Base-by-base conservation (phyloP, 2,797 vertebrate genomes). In the Otus scops region DNA sequence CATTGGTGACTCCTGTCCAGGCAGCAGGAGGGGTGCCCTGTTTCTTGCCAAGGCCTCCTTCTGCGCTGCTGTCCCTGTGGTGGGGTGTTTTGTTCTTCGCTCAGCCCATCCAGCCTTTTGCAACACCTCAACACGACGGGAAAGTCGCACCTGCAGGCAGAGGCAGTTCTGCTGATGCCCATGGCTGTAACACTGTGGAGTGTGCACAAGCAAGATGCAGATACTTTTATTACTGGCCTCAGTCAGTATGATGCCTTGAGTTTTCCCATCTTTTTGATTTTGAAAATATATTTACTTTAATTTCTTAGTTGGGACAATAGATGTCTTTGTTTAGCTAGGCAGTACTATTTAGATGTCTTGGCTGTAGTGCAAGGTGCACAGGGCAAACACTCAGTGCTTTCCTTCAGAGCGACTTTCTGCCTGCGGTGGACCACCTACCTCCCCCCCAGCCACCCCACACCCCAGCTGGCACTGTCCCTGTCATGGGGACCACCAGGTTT, bases 21-120 rank as follows among this genome's bases (percentile, higher is more conserved):
- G n/a, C n/a, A 75, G 24, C 39, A 22, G 5, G 1, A 4, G 4
- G 22, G 5, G 4, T 83, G n/a, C 36, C 14, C 7, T 36, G 10
- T 45, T 74, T 77, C 71, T 36, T 14, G 27, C n/a, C 3, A 3
- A 78, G 36, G 27, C 3, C 14, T 73, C 11, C 30, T 57, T 10
- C 21, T 24, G 13, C 1, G 2, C 57, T 36, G 19, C 11, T 24
- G 3, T 56, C 13, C 17, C 6, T 0, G 0, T 1, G 7, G n/a
- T 12, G 13, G 50, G 16, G 38, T 22, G 4, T 1, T 60, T 38
- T 48, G 19, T 36, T 59, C 64, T 47, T 90, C 0, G 0, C 11
- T 50, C 34, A 50, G 38, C 23, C 34, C 54, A 32, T 30, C 11
- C 34, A 67, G 57, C 10, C 36, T 15, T 76, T 17, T 24, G 22